Conservation (phyloP, 1,140 invertebrate species). For the Centruroides sculpturatus region DNA sequence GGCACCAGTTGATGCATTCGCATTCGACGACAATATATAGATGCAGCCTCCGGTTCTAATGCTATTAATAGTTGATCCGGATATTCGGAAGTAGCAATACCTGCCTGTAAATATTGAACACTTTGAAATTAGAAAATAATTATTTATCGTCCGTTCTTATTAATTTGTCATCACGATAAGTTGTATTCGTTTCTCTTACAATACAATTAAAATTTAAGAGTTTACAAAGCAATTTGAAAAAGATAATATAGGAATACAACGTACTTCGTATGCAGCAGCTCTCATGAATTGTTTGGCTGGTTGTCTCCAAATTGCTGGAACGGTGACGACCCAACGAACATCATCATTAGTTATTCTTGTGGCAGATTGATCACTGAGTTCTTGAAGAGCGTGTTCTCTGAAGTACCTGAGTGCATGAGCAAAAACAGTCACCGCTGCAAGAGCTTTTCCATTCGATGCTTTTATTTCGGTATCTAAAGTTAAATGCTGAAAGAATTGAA, state of each 20-base stretch:
- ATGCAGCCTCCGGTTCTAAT: conserved; percentile 46
- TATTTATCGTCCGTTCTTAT: too few species aligned
- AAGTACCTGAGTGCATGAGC: conserved; percentile 38
- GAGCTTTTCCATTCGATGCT: conserved; percentile 35
- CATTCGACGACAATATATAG: conserved; percentile 41
- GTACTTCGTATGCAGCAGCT: conserved; percentile 41
- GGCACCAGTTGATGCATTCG: conserved; percentile 37
- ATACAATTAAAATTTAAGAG: too few species aligned
- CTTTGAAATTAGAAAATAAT: too few species aligned
- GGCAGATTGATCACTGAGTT: conserved; percentile 38
- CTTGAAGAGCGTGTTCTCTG: conserved; percentile 37
- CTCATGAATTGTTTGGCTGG: conserved; percentile 46
- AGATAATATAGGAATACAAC: too few species aligned
- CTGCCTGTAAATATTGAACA: conserved; percentile 29
- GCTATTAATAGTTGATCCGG: conserved; percentile 41
- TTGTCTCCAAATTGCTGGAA: conserved; percentile 46
- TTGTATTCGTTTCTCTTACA: too few species aligned
- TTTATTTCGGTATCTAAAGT: conserved; percentile 33
- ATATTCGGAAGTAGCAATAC: conserved; percentile 31
- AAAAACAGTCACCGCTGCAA: conserved; percentile 39
- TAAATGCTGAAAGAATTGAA: conserved; percentile 30
- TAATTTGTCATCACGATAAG: too few species aligned
- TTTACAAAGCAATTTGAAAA: too few species aligned
- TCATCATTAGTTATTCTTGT: conserved; percentile 34
- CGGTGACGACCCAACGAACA: conserved; percentile 45